phyloP scores from a whole-genome alignment of 1,140 invertebrate genomes.

The Caenorhabditis inopinata region DNA sequence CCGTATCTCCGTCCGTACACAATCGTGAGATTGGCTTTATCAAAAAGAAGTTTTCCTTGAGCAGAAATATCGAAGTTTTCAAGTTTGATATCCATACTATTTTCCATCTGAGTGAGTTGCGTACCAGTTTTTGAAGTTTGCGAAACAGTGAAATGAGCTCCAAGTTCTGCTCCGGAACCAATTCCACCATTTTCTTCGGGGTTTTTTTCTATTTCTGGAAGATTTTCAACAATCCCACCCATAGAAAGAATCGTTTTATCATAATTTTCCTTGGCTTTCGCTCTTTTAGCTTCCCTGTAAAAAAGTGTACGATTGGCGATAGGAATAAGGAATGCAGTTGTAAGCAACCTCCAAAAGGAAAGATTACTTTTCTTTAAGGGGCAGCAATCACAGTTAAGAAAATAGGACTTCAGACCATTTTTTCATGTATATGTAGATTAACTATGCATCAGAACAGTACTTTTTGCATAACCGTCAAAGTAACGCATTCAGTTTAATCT shows the following conservation, averaged over 20 bases:
- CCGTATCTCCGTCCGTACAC: constrained; percentile 91
- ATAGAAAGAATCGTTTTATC: not conserved
- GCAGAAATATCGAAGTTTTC: constrained; percentile 98
- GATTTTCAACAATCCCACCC: constrained; percentile 5
- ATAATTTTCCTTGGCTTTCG: constrained; percentile 9
- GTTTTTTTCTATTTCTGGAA: not conserved
- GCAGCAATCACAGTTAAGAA: no score
- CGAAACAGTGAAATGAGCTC: constrained; percentile 92
- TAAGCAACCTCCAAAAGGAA: no score
- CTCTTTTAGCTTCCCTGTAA: not conserved
- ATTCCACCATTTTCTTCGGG: constrained; percentile 54
- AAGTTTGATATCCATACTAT: constrained; percentile 95
- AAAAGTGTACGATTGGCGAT: no score
- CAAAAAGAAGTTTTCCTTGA: constrained; percentile 93
- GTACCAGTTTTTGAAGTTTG: constrained; percentile 81
- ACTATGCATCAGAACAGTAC: no score
- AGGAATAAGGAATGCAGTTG: no score
- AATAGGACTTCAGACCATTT: no score
- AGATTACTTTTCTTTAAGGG: no score
- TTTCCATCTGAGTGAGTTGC: constrained; percentile 81
- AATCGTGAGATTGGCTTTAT: constrained; percentile 91
- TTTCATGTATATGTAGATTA: no score
- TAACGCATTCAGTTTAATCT: no score
- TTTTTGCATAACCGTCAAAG: no score
- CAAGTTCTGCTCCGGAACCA: constrained; percentile 76